Evolutionary conservation across 2,113 vertebrate genomes (phyloP).

Genomic region (Chamaetylas fuelleborni): DNA sequence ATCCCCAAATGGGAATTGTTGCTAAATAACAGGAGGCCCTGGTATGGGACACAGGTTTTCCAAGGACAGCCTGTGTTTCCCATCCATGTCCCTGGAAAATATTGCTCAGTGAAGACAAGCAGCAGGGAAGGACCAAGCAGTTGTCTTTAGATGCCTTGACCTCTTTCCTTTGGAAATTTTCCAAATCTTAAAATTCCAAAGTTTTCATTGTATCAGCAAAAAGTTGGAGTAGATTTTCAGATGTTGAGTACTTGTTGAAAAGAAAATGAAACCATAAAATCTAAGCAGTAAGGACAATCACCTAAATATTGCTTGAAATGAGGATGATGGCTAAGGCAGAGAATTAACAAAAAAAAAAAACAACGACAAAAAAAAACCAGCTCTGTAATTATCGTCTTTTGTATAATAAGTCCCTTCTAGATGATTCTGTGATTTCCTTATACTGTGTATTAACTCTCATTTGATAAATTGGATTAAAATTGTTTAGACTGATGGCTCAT

Average conservation of each 20-base stretch:
- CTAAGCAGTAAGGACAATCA: not conserved
- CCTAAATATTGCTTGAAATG: not conserved
- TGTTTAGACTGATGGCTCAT: not conserved
- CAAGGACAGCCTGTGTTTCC: too few species aligned
- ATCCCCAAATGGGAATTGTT: not conserved
- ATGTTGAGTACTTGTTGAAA: not conserved
- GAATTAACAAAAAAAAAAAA: not conserved
- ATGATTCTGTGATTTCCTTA: not conserved
- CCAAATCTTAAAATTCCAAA: not conserved
- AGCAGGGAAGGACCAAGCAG: not conserved
- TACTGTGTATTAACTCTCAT: not conserved
- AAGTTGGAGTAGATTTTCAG: not conserved
- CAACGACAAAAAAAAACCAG: not conserved
- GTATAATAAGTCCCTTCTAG: not conserved
- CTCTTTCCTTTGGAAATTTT: not conserved
- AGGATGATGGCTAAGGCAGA: not conserved
- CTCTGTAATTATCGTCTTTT: not conserved
- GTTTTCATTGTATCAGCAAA: not conserved
- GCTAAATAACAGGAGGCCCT: not conserved
- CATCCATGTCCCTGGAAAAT: fast-evolving
- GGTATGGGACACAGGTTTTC: not conserved
- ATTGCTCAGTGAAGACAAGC: not conserved
- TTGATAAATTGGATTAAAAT: not conserved
- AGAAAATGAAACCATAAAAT: not conserved
- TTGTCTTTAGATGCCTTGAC: not conserved